Evolutionary conservation across 2,888 invertebrate species (phyloP).

Genomic region (Thelaira solivaga): DNA sequence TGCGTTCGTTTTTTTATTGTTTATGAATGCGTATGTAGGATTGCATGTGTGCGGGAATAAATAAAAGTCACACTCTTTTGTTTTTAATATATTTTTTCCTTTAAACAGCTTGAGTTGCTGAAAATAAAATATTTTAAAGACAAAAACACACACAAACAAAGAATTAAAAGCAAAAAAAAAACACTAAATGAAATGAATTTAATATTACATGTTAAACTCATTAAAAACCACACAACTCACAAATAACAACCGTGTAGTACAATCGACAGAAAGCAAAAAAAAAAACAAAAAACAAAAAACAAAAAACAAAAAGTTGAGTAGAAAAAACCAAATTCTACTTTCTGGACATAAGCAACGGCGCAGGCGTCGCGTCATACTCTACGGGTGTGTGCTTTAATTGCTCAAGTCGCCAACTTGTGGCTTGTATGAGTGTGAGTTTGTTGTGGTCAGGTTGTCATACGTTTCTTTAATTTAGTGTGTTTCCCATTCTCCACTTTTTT

Average conservation of each 20-base stretch:
- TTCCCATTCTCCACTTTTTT: constrained; percentile 69
- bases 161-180: constrained; percentile 39
- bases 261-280: background rate
- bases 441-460: constrained; percentile 69
- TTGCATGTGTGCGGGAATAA: constrained; percentile 57
- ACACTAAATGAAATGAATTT: constrained; percentile 58
- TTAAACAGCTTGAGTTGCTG: constrained; percentile 61
- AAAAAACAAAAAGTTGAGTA: constrained; percentile 5
- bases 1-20: background rate
- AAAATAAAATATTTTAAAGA: constrained; percentile 59
- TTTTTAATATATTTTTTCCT: constrained; percentile 29
- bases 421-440: constrained; percentile 49
- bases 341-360: constrained; percentile 34
- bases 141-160: constrained; percentile 29
- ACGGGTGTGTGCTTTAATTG: constrained; percentile 63
- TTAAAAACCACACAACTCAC: constrained; percentile 64
- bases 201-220: constrained; percentile 68
- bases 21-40: background rate
- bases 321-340: constrained; percentile 42
- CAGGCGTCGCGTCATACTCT: constrained; percentile 57
- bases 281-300: constrained; percentile 38
- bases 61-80: constrained; percentile 58
- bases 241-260: constrained; percentile 25
- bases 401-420: constrained; percentile 61
- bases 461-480: constrained; percentile 26